Evolutionary conservation across 2,797 vertebrate genomes (phyloP).

Genomic region (Microcaecilia unicolor): DNA sequence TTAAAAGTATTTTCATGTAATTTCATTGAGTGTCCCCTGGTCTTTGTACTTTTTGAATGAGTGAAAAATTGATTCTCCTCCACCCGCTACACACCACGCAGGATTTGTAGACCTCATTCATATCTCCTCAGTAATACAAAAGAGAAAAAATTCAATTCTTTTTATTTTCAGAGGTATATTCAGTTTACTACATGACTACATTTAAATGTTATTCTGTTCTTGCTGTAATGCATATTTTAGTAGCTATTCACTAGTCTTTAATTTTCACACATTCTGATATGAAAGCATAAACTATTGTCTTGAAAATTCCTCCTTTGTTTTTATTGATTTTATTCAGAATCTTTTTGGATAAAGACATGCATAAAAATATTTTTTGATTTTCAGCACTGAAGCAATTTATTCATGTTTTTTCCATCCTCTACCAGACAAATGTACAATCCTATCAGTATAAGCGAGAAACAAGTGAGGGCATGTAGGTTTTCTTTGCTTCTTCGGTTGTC

Average conservation of each 20-base stretch:
- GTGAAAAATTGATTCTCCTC: no score
- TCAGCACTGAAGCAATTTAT: background rate
- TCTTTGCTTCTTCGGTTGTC: background rate
- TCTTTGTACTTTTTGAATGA: no score
- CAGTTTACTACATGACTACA: no score
- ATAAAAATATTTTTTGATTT: background rate
- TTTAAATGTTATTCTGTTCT: background rate
- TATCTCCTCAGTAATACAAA: background rate
- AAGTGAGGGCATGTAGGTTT: background rate
- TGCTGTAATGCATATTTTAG: background rate
- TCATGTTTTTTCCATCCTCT: background rate
- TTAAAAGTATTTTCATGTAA: no score
- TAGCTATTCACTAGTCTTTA: background rate
- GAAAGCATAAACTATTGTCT: background rate
- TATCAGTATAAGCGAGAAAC: slow-evolving; percentile 4
- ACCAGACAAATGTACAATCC: background rate
- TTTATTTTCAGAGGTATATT: no score
- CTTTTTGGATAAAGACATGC: background rate
- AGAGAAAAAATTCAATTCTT: slow-evolving; percentile 10
- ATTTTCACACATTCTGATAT: background rate
- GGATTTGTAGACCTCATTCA: no score
- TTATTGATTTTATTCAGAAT: background rate
- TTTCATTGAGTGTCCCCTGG: no score
- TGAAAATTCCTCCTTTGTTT: background rate
- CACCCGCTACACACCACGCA: no score